Evolutionary conservation across 1,140 invertebrate species (phyloP).

Genomic region (Nephila pilipes): DNA sequence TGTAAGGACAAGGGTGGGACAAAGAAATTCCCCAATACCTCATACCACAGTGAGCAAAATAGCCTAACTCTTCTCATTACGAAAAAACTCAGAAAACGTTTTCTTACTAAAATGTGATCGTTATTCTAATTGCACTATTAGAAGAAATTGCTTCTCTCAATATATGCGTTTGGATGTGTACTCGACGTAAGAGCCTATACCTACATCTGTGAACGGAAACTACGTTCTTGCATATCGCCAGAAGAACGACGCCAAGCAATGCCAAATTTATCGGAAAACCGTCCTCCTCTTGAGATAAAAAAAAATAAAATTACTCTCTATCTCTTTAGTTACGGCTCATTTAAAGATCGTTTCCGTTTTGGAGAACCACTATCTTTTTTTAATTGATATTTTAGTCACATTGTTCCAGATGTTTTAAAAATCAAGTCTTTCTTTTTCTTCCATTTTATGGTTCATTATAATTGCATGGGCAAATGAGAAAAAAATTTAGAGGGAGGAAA

Average conservation of each 20-base stretch:
- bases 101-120: slow-evolving; percentile 48
- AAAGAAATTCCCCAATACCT: not conserved
- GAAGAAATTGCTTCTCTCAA: slow-evolving; percentile 27
- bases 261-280: slow-evolving; percentile 53
- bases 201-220: not conserved
- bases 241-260: slow-evolving; percentile 6
- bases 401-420: slow-evolving; percentile 68
- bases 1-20: not conserved
- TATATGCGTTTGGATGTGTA: not conserved
- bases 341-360: slow-evolving; percentile 49
- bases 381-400: slow-evolving; percentile 68
- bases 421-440: slow-evolving; percentile 27
- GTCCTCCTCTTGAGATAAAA: not conserved
- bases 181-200: not conserved
- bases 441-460: slow-evolving; percentile 58
- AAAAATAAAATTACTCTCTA: slow-evolving; percentile 6
- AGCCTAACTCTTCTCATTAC: slow-evolving; percentile 39
- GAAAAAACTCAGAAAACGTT: slow-evolving; percentile 26
- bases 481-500: not conserved
- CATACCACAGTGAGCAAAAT: slow-evolving; percentile 16
- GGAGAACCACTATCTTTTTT: slow-evolving; percentile 52
- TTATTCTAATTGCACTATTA: slow-evolving; percentile 73
- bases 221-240: not conserved
- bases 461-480: not conserved
- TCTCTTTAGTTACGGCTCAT: slow-evolving; percentile 61